Base-by-base conservation (phyloP, 2,888 invertebrate species). In the Tyria jacobaeae region DNA sequence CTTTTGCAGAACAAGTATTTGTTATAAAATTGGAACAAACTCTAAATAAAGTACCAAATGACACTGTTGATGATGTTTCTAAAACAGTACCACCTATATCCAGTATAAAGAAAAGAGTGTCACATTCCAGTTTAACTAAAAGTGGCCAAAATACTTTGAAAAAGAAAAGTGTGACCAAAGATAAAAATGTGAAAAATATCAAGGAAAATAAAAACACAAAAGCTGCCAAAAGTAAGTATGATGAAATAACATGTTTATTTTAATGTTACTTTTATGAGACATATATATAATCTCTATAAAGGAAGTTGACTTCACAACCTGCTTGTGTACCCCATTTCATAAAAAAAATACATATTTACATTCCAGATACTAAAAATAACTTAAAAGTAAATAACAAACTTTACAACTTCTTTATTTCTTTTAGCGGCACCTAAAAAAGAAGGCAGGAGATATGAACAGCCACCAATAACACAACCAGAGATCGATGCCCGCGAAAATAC, bases 401-500 rank as follows among this genome's bases (percentile, higher is more conserved):
- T n/a, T n/a, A n/a, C n/a, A 17, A 21, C 17, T 24, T 1, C 24
- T 21, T 24, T 25, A 10, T 39, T 24, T 44, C 17, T 74, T 76
- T 6, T 62, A 74, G 73, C 4, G 0, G 58, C 27, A 17, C 35
- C 27, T 10, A 31, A 60, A 10, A 37, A 21, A 27, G 3, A 1
- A 49, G 25, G 14, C 12, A 2, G 2, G 44, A 62, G 14, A 35
- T 25, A 6, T 54, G 50, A 60, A 55, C 7, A n/a, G 0, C 39
- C 62, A 0, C 41, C 57, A 15, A 61, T 60, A 50, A 53, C 68
- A 9, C 34, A 64, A 25, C 15, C 24, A 17, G 58, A 62, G 56
- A 57, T 60, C 54, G 6, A 62, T 25, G 58, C 60, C 31, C 61
- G 71, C n/a, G 79, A 84, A 27, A 87, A 89, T 70, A 83, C 89